Evolutionary conservation across 2,888 invertebrate genomes (phyloP).

Genomic region (Leucophenga maculata): DNA sequence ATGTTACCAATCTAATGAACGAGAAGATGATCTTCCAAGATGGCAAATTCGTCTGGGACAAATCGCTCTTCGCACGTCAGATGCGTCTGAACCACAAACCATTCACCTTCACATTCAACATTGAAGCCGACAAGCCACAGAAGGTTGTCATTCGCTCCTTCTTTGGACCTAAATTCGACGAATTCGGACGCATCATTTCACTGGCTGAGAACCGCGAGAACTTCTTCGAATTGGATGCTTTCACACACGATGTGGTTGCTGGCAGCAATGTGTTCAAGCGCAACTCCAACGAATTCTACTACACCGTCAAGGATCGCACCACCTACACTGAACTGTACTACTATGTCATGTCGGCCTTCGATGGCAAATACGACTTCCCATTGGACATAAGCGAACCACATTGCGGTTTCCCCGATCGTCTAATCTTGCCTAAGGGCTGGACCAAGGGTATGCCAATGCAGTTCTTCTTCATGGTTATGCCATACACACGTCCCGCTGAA

Average conservation of each 20-base stretch:
- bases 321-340: conserved; percentile 72
- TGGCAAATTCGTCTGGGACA: conserved; percentile 70
- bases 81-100: conserved; percentile 81
- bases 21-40: conserved; percentile 65
- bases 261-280: conserved; percentile 72
- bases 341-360: conserved; percentile 72
- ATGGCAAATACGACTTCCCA: conserved; percentile 72
- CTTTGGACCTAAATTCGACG: conserved; percentile 81
- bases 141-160: conserved; percentile 78
- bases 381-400: conserved; percentile 73
- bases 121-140: conserved; percentile 76
- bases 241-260: conserved; percentile 75
- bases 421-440: conserved; percentile 78
- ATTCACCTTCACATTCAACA: conserved; percentile 77
- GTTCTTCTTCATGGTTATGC: conserved; percentile 76
- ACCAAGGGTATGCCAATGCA: conserved; percentile 77
- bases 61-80: conserved; percentile 75
- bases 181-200: conserved; percentile 72
- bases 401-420: conserved; percentile 77
- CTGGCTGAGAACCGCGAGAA: conserved; percentile 76
- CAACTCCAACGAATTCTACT: conserved; percentile 62
- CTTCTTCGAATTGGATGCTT: conserved; percentile 79
- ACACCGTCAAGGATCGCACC: conserved; percentile 76
- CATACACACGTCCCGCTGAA: conserved; percentile 64
- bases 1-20: conserved; percentile 73